Evolutionary conservation across 2,888 invertebrate genomes (phyloP), one percentile per base, ranked within the genome.

Genomic region (Scaptomyza cyrtandrae): DNA sequence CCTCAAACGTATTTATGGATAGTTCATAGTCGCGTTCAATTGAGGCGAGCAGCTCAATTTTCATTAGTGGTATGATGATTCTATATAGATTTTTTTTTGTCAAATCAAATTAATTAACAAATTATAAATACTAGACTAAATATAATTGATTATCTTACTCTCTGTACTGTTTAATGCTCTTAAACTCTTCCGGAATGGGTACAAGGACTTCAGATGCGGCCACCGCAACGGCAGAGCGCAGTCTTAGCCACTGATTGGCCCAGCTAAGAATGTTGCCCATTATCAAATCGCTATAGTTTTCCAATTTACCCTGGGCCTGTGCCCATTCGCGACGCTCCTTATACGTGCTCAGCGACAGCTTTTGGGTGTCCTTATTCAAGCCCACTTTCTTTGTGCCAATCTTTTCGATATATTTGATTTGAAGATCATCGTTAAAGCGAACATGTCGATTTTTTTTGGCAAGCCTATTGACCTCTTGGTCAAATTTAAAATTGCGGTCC

Each of bases 231-330:
- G 93, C 92, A 59, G 92, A 92, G 11, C 94, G 94, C 75, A 94
- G 94, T 61, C 93, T 90, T 3, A 96, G 87, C 96, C 95, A 96
- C 29, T 93, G 92, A 9, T 95, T 94, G 80, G 94, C 94, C 96
- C 96, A 96, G 2, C 59, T 80, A 6, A 95, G 92, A 71, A 96
- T 93, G 70, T 93, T 93, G 70, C 93, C 91, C 29, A 95, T 90
- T 11, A 94, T 93, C 45, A 93, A 91, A 70, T 93, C 93, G 0
- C 89, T 88, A 2, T 71, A 70, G 33, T 90, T 90, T 3, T 88
- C 53, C 14, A 82, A 66, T 0, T 79, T 77, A 33, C 74, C 86
- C 0, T 16, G 39, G 3, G 59, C 49, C 6, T 33, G 19, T 54
- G 78, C 49, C 85, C 88, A 86, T 10, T 72, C 56, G 0, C 86